These are phyloP conservation scores for Eretmochelys imbricata DNA, from an alignment of 2,113 vertebrate genomes.

Conservation along the genomic window DNA sequence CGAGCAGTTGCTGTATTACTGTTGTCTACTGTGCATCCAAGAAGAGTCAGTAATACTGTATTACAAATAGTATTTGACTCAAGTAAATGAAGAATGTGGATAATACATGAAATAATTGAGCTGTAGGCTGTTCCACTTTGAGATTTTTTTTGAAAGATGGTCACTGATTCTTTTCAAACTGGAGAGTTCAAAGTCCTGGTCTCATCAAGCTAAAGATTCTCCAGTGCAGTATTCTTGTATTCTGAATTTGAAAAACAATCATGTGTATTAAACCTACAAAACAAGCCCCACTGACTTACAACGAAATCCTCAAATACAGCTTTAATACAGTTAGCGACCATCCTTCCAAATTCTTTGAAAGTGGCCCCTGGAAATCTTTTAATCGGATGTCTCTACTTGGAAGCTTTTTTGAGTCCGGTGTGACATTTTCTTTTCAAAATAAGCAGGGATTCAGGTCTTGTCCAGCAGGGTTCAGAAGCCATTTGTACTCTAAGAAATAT, in stretches of 20 bases:
- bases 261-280: neutral
- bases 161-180: too few species aligned
- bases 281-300: fast-evolving
- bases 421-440: neutral
- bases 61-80: too few species aligned
- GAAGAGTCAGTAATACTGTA: neutral
- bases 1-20: neutral
- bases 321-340: neutral
- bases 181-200: too few species aligned
- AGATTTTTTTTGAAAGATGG: too few species aligned
- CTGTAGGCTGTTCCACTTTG: too few species aligned
- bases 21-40: neutral
- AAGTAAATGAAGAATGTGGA: too few species aligned
- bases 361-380: neutral
- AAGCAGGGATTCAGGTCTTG: neutral
- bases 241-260: neutral
- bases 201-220: neutral
- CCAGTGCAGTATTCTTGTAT: neutral
- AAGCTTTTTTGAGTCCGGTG: neutral
- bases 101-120: too few species aligned
- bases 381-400: neutral
- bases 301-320: fast-evolving
- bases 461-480: neutral
- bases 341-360: neutral
- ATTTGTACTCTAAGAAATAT: neutral